phyloP scores from a whole-genome alignment of 2,797 vertebrate genomes.

The Rhincodon typus region DNA sequence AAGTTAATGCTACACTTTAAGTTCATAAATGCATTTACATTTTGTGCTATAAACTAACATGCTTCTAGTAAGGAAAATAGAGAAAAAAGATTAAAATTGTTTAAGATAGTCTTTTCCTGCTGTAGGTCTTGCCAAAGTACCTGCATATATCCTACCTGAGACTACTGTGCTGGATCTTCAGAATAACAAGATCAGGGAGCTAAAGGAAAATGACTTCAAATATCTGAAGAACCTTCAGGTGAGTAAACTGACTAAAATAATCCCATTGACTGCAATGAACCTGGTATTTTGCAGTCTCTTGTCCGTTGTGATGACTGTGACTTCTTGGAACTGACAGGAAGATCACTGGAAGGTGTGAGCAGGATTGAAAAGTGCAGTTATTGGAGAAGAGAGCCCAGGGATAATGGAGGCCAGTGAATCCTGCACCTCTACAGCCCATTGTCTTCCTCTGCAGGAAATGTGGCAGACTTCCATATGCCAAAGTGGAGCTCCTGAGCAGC shows the following conservation, averaged over 20 bases:
- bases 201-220: constrained; percentile 93
- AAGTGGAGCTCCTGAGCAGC: too few relatives aligned
- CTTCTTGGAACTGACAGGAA: too few relatives aligned
- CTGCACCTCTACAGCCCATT: too few relatives aligned
- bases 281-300: background rate
- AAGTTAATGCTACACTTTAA: background rate
- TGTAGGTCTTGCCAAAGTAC: constrained; percentile 76
- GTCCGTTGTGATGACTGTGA: too few relatives aligned
- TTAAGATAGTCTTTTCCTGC: constrained; percentile 37
- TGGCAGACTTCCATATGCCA: too few relatives aligned
- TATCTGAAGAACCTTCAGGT: constrained; percentile 85
- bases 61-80: background rate
- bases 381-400: too few relatives aligned
- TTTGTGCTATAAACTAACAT: background rate
- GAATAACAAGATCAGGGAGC: constrained; percentile 96
- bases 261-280: background rate
- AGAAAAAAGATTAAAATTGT: background rate
- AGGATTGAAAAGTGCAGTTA: too few relatives aligned
- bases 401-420: too few relatives aligned
- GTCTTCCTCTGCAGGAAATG: too few relatives aligned
- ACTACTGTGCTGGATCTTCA: constrained; percentile 87
- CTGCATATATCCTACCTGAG: constrained; percentile 76
- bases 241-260: constrained; percentile 51
- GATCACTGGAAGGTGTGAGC: too few relatives aligned
- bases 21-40: background rate